phyloP scores from a whole-genome alignment of 2,797 vertebrate genomes.

The Apogon hyalosoma region DNA sequence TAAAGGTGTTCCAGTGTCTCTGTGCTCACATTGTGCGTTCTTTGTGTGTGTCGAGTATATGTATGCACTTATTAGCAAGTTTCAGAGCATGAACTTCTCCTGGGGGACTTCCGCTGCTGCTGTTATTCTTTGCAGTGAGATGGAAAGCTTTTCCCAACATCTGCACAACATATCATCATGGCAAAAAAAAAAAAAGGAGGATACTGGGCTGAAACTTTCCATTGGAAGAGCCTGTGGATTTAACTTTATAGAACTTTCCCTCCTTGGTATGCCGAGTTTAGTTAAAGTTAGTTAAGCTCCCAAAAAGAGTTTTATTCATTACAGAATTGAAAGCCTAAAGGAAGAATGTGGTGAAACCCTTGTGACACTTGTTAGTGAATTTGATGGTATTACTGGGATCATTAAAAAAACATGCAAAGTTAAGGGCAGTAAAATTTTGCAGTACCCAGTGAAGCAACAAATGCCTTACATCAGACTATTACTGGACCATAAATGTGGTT shows the following conservation, averaged over 20 bases:
- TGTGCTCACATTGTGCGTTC: conserved; percentile 17
- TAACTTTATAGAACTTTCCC: conserved; percentile 50
- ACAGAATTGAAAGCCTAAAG: conserved; percentile 2
- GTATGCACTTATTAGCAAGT: conserved; percentile 33
- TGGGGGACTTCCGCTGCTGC: conserved; percentile 71
- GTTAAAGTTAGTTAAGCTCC: conserved; percentile 36
- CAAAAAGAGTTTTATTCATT: conserved; percentile 38
- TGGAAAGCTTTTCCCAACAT: conserved; percentile 78
- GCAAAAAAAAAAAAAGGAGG: conserved; percentile 36
- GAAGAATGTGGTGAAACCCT: conserved; percentile 35
- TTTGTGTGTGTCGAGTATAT: conserved; percentile 9
- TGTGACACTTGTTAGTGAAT: conserved; percentile 27
- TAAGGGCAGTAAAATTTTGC: conserved; percentile 25
- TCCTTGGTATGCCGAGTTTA: conserved; percentile 28
- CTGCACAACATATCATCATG: conserved; percentile 79
- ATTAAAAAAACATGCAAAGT: conserved; percentile 41
- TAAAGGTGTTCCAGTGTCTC: conserved; percentile 35
- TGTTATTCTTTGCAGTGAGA: conserved; percentile 76
- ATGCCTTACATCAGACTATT: conserved; percentile 34
- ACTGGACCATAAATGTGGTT: conserved; percentile 17
- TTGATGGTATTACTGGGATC: conserved; percentile 39
- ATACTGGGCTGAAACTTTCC: conserved; percentile 68
- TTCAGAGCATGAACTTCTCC: conserved; percentile 60
- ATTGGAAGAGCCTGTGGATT: conserved; percentile 57
- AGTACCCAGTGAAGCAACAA: conserved; percentile 30